Evolutionary conservation across 1,140 invertebrate species (phyloP).

Genomic region (Nasonia vitripennis): DNA sequence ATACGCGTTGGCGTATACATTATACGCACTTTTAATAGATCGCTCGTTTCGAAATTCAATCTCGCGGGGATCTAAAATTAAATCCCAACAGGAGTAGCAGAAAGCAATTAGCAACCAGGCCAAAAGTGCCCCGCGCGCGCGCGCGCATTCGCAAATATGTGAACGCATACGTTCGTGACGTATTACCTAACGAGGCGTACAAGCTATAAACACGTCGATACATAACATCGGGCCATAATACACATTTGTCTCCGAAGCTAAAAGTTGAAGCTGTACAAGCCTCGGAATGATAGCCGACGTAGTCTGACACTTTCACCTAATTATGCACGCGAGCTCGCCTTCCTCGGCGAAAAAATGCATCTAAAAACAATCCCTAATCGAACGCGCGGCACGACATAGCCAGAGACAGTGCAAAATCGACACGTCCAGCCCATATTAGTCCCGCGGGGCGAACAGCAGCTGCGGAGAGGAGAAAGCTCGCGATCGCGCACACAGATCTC

Average conservation of each 20-base stretch:
- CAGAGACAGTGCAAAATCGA: slow-evolving; percentile 21
- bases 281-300: not conserved
- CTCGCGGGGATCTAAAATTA: slow-evolving; percentile 1
- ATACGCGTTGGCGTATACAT: too few species aligned
- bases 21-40: slow-evolving; percentile 13
- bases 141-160: not conserved
- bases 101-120: not conserved
- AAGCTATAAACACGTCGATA: not conserved
- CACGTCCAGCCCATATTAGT: slow-evolving; percentile 27
- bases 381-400: not conserved
- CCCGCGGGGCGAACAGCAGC: not conserved
- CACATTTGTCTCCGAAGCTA: not conserved
- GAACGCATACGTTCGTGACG: not conserved
- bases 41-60: slow-evolving; percentile 16
- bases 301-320: slow-evolving; percentile 29
- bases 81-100: not conserved
- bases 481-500: slow-evolving; percentile 20
- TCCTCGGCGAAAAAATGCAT: not conserved
- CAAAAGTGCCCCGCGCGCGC: not conserved
- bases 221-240: not conserved
- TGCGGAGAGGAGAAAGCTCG: slow-evolving; percentile 9
- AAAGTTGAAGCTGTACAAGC: not conserved
- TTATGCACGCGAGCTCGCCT: not conserved
- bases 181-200: not conserved
- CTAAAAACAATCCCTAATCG: slow-evolving; percentile 30